Percentiles rank a stretch among this genome's conserved stretches.
Conservation (phyloP, 1,140 invertebrate species). For the Apis dorsata region DNA sequence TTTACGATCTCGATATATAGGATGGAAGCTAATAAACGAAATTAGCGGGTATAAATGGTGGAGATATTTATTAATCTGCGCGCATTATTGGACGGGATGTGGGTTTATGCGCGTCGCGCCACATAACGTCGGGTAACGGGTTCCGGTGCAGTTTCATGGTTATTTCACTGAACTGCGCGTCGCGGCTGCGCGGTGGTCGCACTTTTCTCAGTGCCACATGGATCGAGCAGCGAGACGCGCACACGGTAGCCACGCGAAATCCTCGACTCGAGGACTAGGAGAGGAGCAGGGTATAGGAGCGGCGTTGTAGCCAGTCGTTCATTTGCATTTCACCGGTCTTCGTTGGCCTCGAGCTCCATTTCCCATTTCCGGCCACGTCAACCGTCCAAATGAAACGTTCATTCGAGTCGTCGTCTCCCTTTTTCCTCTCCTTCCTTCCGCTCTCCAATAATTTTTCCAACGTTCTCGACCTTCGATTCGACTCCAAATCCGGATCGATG, state of each 20-base stretch:
- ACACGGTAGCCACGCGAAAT: conserved; percentile 37
- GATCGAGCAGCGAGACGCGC: conserved; percentile 52
- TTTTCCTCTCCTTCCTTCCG: conserved; percentile 35
- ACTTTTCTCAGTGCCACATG: conserved; percentile 48
- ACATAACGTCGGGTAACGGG: background rate
- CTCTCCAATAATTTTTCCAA: conserved; percentile 24
- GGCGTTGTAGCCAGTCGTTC: conserved; percentile 33
- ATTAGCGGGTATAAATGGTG: background rate
- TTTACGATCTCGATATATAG: background rate
- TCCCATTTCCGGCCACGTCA: conserved; percentile 51
- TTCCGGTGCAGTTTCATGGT: conserved; percentile 28
- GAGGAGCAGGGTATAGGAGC: conserved; percentile 26
- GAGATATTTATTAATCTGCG: conserved; percentile 20
- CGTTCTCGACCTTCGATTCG: background rate
- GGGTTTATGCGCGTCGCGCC: background rate
- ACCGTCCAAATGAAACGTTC: conserved; percentile 57
- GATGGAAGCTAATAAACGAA: background rate
- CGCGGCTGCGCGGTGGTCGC: conserved; percentile 17
- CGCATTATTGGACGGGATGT: background rate
- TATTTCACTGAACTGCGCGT: conserved; percentile 31
- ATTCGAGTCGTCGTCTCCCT: conserved; percentile 43
- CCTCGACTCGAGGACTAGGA: conserved; percentile 17
- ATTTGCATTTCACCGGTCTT: conserved; percentile 72
- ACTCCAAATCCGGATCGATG: no score
- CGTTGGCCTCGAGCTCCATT: conserved; percentile 65